A percentile compares a stretch with the other conserved stretches of the same genome.
phyloP scores from a whole-genome alignment of 2,888 invertebrate genomes.

The Tricholauxania praeusta region DNA sequence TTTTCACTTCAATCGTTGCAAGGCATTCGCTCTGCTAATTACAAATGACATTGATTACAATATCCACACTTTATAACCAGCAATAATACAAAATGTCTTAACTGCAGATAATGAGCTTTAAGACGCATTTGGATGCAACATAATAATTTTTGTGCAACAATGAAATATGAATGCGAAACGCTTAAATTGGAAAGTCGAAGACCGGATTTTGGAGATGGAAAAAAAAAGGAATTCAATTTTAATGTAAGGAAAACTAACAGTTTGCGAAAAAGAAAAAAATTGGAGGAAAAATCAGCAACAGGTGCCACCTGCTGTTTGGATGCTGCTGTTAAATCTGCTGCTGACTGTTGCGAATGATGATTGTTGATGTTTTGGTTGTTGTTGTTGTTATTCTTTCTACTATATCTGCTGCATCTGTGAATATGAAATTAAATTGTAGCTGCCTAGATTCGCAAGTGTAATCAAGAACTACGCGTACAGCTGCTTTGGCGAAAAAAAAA shows the following conservation, averaged over 20 bases:
- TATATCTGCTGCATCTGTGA: constrained; percentile 37
- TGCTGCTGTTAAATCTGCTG: constrained; percentile 49
- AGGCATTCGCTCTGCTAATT: constrained; percentile 43
- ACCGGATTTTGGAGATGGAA: constrained; percentile 40
- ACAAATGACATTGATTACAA: constrained; percentile 58
- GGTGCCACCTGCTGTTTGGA: constrained; percentile 59
- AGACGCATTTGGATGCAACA: constrained; percentile 49
- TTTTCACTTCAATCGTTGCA: background rate
- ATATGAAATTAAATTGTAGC: constrained; percentile 39
- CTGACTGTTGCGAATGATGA: constrained; percentile 23
- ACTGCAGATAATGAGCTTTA: constrained; percentile 54
- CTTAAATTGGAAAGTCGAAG: constrained; percentile 12
- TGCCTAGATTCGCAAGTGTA: constrained; percentile 57
- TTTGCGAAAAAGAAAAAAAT: constrained; percentile 2
- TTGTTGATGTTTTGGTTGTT: constrained; percentile 30
- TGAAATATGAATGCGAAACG: constrained; percentile 12
- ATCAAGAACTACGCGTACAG: constrained; percentile 38
- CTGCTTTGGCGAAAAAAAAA: constrained; percentile 35
- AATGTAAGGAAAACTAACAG: background rate
- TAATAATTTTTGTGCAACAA: constrained; percentile 47
- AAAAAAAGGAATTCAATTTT: constrained; percentile 33
- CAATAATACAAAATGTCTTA: constrained; percentile 52
- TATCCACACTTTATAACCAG: constrained; percentile 46
- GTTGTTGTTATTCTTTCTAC: constrained; percentile 18
- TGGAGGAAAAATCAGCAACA: background rate